A percentile compares a stretch with the other conserved stretches of the same genome.
Conservation (phyloP, 2,797 vertebrate genomes). For the Amniataba percoides region DNA sequence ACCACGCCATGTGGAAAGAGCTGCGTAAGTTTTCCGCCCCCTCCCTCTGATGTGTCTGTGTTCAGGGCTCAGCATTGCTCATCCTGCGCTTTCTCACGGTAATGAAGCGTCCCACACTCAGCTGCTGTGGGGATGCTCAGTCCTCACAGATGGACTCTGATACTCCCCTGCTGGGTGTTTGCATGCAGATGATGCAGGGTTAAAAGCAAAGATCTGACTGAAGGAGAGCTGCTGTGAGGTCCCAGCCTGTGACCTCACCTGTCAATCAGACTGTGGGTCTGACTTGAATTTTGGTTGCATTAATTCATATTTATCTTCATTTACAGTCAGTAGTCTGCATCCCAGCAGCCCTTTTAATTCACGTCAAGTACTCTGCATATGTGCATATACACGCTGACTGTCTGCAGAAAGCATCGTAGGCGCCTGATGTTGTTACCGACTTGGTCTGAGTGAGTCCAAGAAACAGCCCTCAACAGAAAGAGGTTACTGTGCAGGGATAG, state of each 20-base stretch:
- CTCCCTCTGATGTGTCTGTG: no score
- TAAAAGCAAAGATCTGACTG: not conserved
- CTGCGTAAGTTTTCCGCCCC: slow-evolving; percentile 89
- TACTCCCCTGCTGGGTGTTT: not conserved
- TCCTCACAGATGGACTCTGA: slow-evolving; percentile 22
- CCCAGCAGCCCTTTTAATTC: no score
- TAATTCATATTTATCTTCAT: no score
- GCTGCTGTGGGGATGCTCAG: slow-evolving; percentile 11
- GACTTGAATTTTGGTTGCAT: not conserved
- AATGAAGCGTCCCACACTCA: slow-evolving; percentile 18
- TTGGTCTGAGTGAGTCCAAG: not conserved
- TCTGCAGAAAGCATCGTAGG: not conserved
- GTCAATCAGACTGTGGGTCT: not conserved
- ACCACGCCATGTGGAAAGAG: slow-evolving; percentile 98
- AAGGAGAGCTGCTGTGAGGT: not conserved
- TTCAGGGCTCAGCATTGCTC: not conserved
- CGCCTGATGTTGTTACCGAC: no score
- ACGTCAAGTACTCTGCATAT: no score
- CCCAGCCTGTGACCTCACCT: not conserved
- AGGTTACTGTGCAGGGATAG: not conserved
- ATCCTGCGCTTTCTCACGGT: not conserved
- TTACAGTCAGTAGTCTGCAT: not conserved
- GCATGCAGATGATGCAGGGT: not conserved
- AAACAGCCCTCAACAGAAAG: not conserved
- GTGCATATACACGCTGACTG: no score